Evolutionary conservation across 2,113 vertebrate species (phyloP), one percentile per base, ranked within the genome.

Genomic region (Lampris megalopsis): DNA sequence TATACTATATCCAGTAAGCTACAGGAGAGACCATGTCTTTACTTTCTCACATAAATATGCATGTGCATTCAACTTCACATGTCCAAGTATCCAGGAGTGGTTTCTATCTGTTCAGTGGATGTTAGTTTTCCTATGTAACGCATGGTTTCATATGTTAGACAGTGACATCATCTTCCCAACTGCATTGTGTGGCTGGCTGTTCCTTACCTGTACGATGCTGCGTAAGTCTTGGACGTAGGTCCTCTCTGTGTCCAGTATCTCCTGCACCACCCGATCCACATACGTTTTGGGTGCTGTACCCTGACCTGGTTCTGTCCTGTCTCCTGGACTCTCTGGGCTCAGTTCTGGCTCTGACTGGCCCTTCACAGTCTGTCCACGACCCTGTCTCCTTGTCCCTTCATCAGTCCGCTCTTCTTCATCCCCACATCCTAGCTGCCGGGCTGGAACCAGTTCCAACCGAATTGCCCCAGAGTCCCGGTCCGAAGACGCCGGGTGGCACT

Each of bases 181-280:
- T 9, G 40, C 48, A 47, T n/a, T 50, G 41, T 38, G 1, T 35
- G 43, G 50, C 40, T 36, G 64, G 41, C 47, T 42, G 37, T 1
- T 48, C 24, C 95, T 92, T 95, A 99, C 98, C 96, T 98, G 95
- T 4, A 98, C 96, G 62, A 99, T 99, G 92, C 97, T 98, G 83
- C 92, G 94, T 37, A 99, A 94, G 85, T 99, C 98, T 79, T 97
- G 96, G 61, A 99, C 98, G 0, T 99, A 99, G 40, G 96, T 98
- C 89, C 94, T 96, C 84, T 99, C 98, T 0, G 98, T 99, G 87
- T 99, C 97, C 82, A 99, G 91, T 62, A 99, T 97, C 93, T 99
- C 98, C 90, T 98, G 97, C 66, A 99, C 98, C 0, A 99, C 98
- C 89, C 97, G 88, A 84, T 98, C 97, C 82, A 98, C 98, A 0